These are phyloP conservation scores for Drosophila virilis DNA, from an alignment of 1,140 invertebrate genomes.

Conservation along the genomic window DNA sequence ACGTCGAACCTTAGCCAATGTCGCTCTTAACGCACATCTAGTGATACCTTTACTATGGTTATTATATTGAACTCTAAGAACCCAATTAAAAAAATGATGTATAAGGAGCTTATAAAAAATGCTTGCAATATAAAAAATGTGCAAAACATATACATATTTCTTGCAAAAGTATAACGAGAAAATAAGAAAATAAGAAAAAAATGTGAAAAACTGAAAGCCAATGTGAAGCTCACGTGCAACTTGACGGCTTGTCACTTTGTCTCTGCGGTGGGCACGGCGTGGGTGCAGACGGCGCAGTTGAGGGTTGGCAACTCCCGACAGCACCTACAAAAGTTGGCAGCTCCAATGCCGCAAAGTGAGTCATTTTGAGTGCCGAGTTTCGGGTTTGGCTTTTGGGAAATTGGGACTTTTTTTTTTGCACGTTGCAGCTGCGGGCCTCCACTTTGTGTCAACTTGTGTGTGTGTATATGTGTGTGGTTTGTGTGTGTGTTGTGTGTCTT, in stretches of 20 bases:
- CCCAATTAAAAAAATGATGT: slow-evolving; percentile 37
- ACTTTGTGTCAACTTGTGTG: slow-evolving; percentile 6
- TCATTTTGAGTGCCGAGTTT: slow-evolving; percentile 36
- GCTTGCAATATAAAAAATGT: slow-evolving; percentile 20
- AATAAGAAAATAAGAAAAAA: not conserved
- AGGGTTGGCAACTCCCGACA: not conserved
- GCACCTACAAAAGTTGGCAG: slow-evolving; percentile 20
- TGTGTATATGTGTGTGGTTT: not conserved
- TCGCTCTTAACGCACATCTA: too few species aligned
- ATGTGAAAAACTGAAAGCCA: not conserved
- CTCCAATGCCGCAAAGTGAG: slow-evolving; percentile 32
- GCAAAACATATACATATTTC: slow-evolving; percentile 15
- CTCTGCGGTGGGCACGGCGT: not conserved
- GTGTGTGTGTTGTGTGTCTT: slow-evolving; percentile 16
- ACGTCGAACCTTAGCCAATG: too few species aligned
- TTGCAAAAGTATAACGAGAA: slow-evolving; percentile 32
- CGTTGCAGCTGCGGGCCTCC: slow-evolving; percentile 6
- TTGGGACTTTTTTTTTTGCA: slow-evolving; percentile 15
- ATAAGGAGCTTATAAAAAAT: slow-evolving; percentile 15
- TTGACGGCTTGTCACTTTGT: slow-evolving; percentile 43
- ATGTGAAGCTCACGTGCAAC: slow-evolving; percentile 38
- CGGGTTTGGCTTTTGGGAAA: slow-evolving; percentile 6
- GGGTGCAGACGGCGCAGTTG: not conserved
- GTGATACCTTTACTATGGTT: not conserved
- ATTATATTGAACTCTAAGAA: slow-evolving; percentile 8